phyloP scores from a whole-genome alignment of 1,140 invertebrate species.

The Drosophila punjabiensis region DNA sequence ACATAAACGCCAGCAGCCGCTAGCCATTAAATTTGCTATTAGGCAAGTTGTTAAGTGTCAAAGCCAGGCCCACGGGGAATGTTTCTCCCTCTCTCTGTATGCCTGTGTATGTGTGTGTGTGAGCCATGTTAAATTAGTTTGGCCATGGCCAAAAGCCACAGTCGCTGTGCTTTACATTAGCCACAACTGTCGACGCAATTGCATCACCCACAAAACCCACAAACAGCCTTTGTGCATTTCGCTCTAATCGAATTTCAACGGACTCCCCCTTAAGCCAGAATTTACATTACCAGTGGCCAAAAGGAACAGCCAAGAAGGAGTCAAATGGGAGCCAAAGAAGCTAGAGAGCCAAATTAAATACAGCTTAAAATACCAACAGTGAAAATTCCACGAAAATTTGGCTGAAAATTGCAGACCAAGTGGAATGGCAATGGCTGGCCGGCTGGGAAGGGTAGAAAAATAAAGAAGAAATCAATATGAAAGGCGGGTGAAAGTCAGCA shows the following conservation, averaged over 20 bases:
- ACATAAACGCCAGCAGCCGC: conserved; percentile 43
- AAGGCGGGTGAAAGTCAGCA: conserved; percentile 10
- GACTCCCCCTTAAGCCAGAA: conserved; percentile 15
- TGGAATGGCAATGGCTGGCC: conserved; percentile 46
- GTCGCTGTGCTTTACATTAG: conserved; percentile 16
- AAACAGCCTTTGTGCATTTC: conserved; percentile 63
- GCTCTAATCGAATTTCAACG: conserved; percentile 58
- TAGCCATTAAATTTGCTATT: conserved; percentile 51
- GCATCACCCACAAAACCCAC: conserved; percentile 21
- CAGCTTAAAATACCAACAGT: conserved; percentile 61
- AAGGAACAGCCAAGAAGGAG: conserved; percentile 11
- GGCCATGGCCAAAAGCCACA: conserved; percentile 25
- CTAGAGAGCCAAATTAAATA: conserved; percentile 51
- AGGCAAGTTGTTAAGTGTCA: conserved; percentile 59
- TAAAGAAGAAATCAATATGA: conserved; percentile 11
- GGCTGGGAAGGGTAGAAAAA: conserved; percentile 7
- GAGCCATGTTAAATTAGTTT: conserved; percentile 40
- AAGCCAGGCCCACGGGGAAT: conserved; percentile 32
- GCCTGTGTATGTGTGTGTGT: background rate
- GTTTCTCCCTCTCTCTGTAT: background rate
- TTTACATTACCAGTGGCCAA: conserved; percentile 56
- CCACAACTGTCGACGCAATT: conserved; percentile 27
- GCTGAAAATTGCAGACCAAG: conserved; percentile 36
- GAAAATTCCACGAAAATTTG: conserved; percentile 26
- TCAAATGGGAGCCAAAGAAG: background rate